Conservation (phyloP, 2,113 vertebrate genomes). For the Elgaria multicarinata region DNA sequence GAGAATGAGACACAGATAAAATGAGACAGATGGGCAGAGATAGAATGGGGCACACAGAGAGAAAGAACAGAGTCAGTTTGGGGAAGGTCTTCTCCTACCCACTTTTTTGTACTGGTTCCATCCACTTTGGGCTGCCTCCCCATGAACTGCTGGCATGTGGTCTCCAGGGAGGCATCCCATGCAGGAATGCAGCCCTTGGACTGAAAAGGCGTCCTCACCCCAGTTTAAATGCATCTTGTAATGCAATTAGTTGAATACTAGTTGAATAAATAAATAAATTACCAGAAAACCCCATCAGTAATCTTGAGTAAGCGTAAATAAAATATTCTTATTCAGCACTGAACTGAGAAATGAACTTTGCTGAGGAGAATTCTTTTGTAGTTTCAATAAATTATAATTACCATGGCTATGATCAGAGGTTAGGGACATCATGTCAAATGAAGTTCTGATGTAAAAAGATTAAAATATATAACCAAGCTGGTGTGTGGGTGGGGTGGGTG, state of each 20-base stretch:
- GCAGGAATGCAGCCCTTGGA: background rate
- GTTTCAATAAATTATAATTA: slow-evolving; percentile 50
- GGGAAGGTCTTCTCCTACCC: no score
- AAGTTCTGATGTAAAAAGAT: slow-evolving; percentile 4
- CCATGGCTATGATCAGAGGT: slow-evolving; percentile 13
- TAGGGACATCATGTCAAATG: background rate
- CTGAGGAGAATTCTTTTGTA: slow-evolving; percentile 22
- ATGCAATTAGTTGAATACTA: background rate
- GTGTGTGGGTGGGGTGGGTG: background rate
- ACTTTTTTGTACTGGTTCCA: no score
- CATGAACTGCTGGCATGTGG: background rate
- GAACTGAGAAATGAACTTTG: slow-evolving; percentile 40
- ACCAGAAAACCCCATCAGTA: slow-evolving; percentile 16
- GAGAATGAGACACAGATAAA: no score
- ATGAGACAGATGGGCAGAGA: no score
- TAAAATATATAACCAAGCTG: rapidly evolving
- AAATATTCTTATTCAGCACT: slow-evolving; percentile 13
- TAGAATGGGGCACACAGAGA: no score
- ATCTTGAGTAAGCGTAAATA: background rate
- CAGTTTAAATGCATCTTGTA: background rate
- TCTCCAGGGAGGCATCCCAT: background rate
- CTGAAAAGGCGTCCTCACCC: background rate
- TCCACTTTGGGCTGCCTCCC: background rate
- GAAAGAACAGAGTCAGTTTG: no score
- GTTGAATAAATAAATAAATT: no score